These are phyloP conservation scores for Passerina amoena DNA, from an alignment of 2,113 vertebrate genomes.

Conservation along the genomic window DNA sequence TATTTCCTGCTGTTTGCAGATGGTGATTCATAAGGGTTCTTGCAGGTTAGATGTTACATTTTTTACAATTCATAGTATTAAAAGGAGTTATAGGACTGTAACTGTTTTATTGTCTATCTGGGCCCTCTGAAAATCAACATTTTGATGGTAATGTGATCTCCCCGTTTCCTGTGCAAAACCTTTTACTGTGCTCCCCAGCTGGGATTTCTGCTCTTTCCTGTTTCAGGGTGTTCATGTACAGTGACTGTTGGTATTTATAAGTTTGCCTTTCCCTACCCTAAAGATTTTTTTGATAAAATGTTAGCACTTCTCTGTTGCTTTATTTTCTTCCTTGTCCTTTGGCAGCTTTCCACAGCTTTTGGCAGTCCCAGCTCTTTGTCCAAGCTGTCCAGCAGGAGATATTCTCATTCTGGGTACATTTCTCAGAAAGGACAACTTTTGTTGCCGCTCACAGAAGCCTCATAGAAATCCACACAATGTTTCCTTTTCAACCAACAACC, in stretches of 20 bases:
- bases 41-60: neutral
- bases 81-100: neutral
- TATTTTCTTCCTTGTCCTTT: constrained; percentile 66
- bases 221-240: neutral
- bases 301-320: constrained; percentile 8
- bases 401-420: constrained; percentile 52
- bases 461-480: constrained; percentile 33
- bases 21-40: neutral
- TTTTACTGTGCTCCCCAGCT: neutral
- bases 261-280: neutral
- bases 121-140: neutral
- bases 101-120: neutral
- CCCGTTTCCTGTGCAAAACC: neutral
- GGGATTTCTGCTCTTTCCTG: neutral
- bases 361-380: constrained; percentile 74
- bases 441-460: constrained; percentile 42
- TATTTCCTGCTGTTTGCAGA: neutral
- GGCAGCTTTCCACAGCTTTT: constrained; percentile 36
- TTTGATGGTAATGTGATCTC: neutral
- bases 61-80: neutral
- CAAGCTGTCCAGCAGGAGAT: constrained; percentile 25
- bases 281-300: neutral
- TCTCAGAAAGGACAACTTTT: constrained; percentile 44
- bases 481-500: constrained; percentile 6
- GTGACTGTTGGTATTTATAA: neutral